Evolutionary conservation across 2,113 vertebrate species (phyloP).

Genomic region (Dipodomys ordii): DNA sequence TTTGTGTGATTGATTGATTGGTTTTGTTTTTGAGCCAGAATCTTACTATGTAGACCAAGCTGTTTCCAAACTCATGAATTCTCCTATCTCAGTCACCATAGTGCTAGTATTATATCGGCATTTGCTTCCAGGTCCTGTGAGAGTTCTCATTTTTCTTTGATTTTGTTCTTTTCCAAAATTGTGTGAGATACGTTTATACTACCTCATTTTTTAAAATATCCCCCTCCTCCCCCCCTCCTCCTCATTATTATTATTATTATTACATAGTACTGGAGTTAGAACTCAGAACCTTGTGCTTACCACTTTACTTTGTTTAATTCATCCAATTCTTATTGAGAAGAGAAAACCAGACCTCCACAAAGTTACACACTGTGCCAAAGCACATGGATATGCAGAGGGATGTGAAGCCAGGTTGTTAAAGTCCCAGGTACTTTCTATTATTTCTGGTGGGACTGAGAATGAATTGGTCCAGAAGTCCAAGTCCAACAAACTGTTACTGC

Average conservation of each 20-base stretch:
- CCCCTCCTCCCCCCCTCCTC: too few species aligned
- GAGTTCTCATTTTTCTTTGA: not conserved
- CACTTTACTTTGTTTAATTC: not conserved
- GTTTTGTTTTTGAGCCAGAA: not conserved
- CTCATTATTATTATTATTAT: too few species aligned
- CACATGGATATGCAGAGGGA: not conserved
- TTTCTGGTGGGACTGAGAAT: not conserved
- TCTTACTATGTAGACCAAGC: not conserved
- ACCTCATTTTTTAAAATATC: too few species aligned
- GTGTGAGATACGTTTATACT: not conserved
- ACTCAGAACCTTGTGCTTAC: not conserved
- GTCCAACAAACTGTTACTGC: not conserved
- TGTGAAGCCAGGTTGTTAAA: not conserved
- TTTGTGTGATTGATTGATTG: too few species aligned
- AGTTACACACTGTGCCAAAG: not conserved
- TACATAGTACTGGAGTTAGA: too few species aligned
- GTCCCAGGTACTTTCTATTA: not conserved
- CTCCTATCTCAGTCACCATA: not conserved
- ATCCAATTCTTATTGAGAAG: not conserved
- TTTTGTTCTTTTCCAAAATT: constrained; percentile 7
- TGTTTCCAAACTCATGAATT: not conserved
- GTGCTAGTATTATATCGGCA: not conserved
- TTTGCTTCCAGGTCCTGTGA: not conserved
- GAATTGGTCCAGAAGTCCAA: not conserved
- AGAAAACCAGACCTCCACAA: not conserved